These are phyloP conservation scores for Nezara viridula DNA, from an alignment of 2,888 invertebrate genomes.

Conservation along the genomic window DNA sequence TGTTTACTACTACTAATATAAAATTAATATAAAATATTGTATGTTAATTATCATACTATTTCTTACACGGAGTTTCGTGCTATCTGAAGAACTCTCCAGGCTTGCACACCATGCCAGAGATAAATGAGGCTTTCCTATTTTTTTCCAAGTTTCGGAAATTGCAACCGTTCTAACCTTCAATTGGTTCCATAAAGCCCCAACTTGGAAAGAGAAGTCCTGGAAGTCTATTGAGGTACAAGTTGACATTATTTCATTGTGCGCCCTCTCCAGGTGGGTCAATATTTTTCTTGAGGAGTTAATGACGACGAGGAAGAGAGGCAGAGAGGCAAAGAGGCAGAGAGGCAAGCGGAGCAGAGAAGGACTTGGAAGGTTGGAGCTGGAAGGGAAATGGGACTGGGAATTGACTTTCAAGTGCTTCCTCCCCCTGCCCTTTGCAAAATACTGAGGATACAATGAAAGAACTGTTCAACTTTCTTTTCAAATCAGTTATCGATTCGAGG, in stretches of 20 bases:
- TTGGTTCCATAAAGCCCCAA: not conserved
- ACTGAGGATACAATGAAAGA: conserved; percentile 50
- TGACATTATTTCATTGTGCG: conserved; percentile 25
- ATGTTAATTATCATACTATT: no score
- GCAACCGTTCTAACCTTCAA: not conserved
- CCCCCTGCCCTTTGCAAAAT: conserved; percentile 12
- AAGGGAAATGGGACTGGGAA: conserved; percentile 51
- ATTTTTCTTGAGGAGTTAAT: conserved; percentile 40
- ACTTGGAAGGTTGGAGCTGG: not conserved
- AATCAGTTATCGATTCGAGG: conserved; percentile 54
- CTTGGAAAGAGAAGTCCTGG: not conserved
- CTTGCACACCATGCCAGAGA: no score
- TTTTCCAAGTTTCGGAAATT: no score
- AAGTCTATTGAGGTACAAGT: not conserved
- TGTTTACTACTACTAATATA: no score
- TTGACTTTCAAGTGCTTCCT: conserved; percentile 58
- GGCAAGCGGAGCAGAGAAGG: not conserved
- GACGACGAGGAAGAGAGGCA: conserved; percentile 25
- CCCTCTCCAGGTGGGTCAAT: conserved; percentile 8
- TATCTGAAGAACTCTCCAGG: no score
- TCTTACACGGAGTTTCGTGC: no score
- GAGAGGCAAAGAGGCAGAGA: no score
- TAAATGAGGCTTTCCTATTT: no score
- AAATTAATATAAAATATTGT: no score
- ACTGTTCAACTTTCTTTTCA: conserved; percentile 57